A percentile compares a stretch with the other conserved stretches of the same genome.
These are phyloP conservation scores for Drosophila ohnishii DNA, from an alignment of 1,140 invertebrate species.

Conservation along the genomic window DNA sequence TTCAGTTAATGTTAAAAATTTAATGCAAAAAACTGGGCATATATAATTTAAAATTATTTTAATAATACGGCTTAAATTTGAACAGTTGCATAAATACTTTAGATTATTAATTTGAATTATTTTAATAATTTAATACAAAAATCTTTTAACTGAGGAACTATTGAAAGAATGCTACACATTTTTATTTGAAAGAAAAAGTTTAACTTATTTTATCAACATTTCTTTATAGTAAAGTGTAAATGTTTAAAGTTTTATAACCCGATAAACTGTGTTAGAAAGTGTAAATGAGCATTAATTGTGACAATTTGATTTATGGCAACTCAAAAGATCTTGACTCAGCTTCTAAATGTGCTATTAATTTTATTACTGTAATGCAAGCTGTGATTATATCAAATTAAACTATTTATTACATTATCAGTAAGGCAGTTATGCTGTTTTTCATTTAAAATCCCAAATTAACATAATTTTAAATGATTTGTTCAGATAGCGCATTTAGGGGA, in stretches of 20 bases:
- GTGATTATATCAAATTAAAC: not conserved
- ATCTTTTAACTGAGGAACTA: no score
- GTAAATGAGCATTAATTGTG: not conserved
- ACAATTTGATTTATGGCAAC: not conserved
- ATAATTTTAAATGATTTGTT: not conserved
- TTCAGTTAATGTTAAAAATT: not conserved
- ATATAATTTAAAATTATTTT: not conserved
- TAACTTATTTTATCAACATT: not conserved
- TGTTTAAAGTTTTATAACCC: not conserved
- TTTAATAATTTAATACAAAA: no score
- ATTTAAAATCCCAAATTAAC: not conserved
- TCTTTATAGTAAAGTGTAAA: not conserved
- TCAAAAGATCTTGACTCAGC: not conserved
- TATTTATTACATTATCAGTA: not conserved
- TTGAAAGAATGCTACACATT: not conserved
- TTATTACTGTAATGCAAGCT: not conserved
- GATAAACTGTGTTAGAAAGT: not conserved
- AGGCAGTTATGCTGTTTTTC: not conserved
- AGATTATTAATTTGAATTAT: no score
- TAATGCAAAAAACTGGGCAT: not conserved
- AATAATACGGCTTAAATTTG: no score
- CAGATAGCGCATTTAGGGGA: not conserved
- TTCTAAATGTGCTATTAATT: not conserved
- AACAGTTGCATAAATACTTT: no score
- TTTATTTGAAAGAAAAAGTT: no score